A percentile compares a stretch with the other conserved stretches of the same genome.
Evolutionary conservation across 2,888 invertebrate genomes (phyloP).

Genomic region (Smittia sp.): DNA sequence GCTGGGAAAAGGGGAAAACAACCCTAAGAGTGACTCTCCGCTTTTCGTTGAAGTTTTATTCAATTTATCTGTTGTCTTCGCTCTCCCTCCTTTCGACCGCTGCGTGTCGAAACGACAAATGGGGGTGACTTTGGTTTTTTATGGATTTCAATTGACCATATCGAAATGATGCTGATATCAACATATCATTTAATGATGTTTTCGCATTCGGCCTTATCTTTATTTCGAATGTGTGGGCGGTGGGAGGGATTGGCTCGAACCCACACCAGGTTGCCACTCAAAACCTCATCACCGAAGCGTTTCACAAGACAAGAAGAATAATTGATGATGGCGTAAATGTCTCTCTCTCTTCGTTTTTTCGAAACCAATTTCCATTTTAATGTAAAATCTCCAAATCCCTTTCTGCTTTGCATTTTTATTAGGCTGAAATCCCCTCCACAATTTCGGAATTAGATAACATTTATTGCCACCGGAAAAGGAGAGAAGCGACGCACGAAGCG

Average conservation of each 20-base stretch:
- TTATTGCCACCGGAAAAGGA: slow-evolving; percentile 11
- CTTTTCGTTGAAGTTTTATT: slow-evolving; percentile 26
- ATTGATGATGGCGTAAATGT: slow-evolving; percentile 35
- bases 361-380: slow-evolving; percentile 37
- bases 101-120: slow-evolving; percentile 31
- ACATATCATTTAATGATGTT: slow-evolving; percentile 37
- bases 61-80: slow-evolving; percentile 28
- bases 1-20: not conserved
- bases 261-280: not conserved
- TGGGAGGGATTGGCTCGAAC: not conserved
- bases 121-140: slow-evolving; percentile 35
- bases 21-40: not conserved
- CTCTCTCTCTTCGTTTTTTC: not conserved
- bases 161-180: slow-evolving; percentile 38
- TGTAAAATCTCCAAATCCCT: slow-evolving; percentile 35
- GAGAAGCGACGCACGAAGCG: not conserved
- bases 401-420: slow-evolving; percentile 38
- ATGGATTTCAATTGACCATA: slow-evolving; percentile 39
- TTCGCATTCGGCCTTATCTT: slow-evolving; percentile 16
- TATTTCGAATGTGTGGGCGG: not conserved
- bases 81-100: not conserved
- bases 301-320: slow-evolving; percentile 30
- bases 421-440: slow-evolving; percentile 32
- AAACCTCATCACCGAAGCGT: slow-evolving; percentile 16
- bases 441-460: slow-evolving; percentile 36